A percentile compares a stretch with the other conserved stretches of the same genome.
Conservation (phyloP, 53 echinoderm and acorn worm genomes). For the Echinarachnius parma region DNA sequence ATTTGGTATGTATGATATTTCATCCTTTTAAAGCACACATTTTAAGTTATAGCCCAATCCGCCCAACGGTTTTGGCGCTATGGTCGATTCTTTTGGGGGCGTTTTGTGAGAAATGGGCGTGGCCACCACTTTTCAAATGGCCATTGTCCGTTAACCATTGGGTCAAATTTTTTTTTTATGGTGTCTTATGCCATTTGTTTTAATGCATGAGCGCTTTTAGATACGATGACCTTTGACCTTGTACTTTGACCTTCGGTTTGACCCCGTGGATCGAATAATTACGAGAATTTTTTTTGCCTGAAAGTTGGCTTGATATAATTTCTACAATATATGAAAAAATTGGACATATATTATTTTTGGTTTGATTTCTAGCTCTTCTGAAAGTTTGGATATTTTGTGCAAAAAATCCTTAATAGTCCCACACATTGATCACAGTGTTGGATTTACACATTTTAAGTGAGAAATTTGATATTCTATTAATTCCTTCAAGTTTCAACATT, state of each 20-base stretch:
- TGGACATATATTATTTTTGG: neutral
- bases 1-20: neutral
- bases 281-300: neutral
- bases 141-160: neutral
- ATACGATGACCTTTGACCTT: neutral
- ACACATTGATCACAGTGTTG: too few species aligned
- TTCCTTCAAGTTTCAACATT: too few species aligned
- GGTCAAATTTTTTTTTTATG: too few species aligned
- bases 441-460: too few species aligned
- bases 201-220: neutral
- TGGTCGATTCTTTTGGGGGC: neutral
- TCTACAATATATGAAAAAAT: neutral
- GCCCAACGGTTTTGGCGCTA: neutral
- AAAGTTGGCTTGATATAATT: neutral
- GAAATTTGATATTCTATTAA: too few species aligned
- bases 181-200: neutral
- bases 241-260: conserved; percentile 1
- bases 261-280: neutral
- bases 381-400: neutral
- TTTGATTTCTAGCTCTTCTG: neutral
- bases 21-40: neutral
- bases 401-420: too few species aligned
- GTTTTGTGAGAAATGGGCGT: neutral
- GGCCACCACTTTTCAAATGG: neutral
- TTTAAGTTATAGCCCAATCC: neutral